These are phyloP conservation scores for Mythimna pallens DNA, from an alignment of 2,888 invertebrate species.

Conservation along the genomic window DNA sequence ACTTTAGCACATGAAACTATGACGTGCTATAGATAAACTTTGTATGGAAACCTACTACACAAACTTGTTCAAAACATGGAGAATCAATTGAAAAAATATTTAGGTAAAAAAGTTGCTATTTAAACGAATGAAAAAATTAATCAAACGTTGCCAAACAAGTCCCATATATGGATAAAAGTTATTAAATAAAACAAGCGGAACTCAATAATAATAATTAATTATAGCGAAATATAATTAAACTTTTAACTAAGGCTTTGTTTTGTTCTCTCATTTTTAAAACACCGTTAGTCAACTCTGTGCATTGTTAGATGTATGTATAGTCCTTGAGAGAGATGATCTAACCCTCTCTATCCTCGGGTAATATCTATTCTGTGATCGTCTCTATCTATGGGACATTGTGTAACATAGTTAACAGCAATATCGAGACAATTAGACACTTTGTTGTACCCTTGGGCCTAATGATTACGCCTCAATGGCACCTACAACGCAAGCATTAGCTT, in stretches of 20 bases:
- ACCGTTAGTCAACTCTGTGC: not conserved
- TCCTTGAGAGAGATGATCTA: not conserved
- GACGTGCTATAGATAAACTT: slow-evolving; percentile 23
- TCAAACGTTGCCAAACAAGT: not conserved
- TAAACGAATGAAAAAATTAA: slow-evolving; percentile 1
- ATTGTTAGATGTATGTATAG: not conserved
- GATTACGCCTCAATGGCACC: slow-evolving; percentile 18
- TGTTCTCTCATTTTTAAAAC: not conserved
- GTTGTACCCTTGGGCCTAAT: slow-evolving; percentile 45
- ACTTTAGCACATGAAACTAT: slow-evolving; percentile 30
- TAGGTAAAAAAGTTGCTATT: not conserved
- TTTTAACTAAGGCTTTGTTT: not conserved
- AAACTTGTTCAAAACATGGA: slow-evolving; percentile 5
- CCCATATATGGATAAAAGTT: not conserved
- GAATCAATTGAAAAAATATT: slow-evolving; percentile 8
- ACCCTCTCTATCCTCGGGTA: not conserved
- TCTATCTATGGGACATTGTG: not conserved
- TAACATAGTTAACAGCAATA: slow-evolving; percentile 1
- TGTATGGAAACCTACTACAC: slow-evolving; percentile 6
- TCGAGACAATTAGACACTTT: slow-evolving; percentile 23
- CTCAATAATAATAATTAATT: not conserved
- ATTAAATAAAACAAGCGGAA: not conserved
- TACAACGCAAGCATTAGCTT: slow-evolving; percentile 26
- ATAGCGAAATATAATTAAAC: not conserved
- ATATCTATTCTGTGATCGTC: slow-evolving; percentile 2